phyloP scores from a whole-genome alignment of 2,797 vertebrate genomes.

The Crypturellus tataupa region DNA sequence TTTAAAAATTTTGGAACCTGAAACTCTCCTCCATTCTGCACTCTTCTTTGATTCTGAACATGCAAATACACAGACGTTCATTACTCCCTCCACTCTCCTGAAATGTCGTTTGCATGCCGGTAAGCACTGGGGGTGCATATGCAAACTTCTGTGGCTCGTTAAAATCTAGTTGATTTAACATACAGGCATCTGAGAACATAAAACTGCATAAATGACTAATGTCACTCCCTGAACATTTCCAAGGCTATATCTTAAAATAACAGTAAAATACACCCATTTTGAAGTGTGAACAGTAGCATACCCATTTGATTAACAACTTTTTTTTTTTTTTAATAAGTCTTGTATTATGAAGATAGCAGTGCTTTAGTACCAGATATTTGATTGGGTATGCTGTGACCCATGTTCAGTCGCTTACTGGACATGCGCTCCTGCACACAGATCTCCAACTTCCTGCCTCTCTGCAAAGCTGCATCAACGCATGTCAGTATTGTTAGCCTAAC shows the following conservation, averaged over 20 bases:
- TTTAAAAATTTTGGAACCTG: neutral
- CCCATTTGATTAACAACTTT: neutral
- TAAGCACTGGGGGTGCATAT: neutral
- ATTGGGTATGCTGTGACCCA: neutral
- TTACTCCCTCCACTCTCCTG: neutral
- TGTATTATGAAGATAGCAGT: neutral
- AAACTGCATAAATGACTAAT: neutral
- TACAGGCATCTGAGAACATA: neutral
- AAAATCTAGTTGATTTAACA: neutral
- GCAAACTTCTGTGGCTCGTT: neutral
- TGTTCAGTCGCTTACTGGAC: neutral
- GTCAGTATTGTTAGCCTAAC: neutral
- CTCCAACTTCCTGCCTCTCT: neutral
- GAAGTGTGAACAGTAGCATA: neutral
- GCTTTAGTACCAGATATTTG: neutral
- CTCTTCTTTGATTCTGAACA: neutral
- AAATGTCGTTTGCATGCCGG: neutral
- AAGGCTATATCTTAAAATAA: neutral
- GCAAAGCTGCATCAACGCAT: neutral
- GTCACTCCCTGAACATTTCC: neutral
- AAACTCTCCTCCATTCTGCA: neutral
- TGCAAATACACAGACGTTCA: neutral
- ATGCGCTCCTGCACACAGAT: fast-evolving
- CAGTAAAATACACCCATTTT: neutral
- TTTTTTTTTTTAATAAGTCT: neutral